Evolutionary conservation across 2,888 invertebrate genomes (phyloP).

Genomic region (Rotaria magnacalcarata): DNA sequence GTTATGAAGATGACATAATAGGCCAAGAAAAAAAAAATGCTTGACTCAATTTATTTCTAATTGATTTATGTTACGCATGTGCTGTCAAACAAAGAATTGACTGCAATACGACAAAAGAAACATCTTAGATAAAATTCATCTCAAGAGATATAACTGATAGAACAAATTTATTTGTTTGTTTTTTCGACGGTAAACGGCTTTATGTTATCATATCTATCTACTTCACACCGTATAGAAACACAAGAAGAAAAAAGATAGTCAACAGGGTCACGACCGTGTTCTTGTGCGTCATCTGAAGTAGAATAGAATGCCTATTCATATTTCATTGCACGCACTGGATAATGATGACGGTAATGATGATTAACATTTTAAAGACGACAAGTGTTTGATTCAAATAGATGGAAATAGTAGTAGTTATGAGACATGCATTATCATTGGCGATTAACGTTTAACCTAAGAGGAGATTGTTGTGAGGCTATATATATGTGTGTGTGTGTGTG

Average conservation of each 20-base stretch:
- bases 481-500: background rate
- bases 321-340: background rate
- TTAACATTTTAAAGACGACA: background rate
- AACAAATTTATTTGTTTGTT: background rate
- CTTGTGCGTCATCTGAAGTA: background rate
- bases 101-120: background rate
- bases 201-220: background rate
- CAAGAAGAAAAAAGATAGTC: background rate
- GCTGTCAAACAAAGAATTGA: background rate
- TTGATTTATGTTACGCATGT: background rate
- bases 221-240: background rate
- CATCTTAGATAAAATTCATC: background rate
- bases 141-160: background rate
- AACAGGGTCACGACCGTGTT: background rate
- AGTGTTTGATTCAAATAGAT: background rate
- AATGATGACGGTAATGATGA: slow-evolving; percentile 10
- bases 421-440: background rate
- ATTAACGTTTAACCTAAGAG: background rate
- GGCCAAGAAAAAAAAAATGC: background rate
- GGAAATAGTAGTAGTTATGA: background rate
- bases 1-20: background rate
- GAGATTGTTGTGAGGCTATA: background rate
- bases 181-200: background rate
- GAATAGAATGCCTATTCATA: background rate
- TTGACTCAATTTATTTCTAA: background rate